Evolutionary conservation across 2,113 vertebrate species (phyloP), one percentile per base, ranked within the genome.

Genomic region (Delphinapterus leucas): DNA sequence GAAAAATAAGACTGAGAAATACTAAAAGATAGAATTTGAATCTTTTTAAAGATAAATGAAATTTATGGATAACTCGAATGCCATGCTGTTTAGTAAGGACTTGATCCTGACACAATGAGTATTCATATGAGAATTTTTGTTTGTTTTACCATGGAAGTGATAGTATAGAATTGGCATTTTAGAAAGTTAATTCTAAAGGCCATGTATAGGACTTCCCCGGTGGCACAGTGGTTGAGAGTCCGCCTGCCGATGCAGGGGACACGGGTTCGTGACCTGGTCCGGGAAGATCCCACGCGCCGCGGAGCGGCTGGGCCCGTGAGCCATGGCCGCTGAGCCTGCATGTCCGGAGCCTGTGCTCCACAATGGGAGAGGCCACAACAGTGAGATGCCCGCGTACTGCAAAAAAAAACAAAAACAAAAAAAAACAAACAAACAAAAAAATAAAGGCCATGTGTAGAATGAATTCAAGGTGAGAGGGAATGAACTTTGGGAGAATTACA

Each of bases 251-350:
- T 47, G 44, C 44, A 47, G 44, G 10, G 44, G 44, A 47, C 44
- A 47, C 44, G 10, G 44, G 44, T 47, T 47, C 10, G 44, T 47
- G 44, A 10, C 44, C 44, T 0, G 11, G 44, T 12, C 44, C 10
- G 2, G 44, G 44, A 47, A 47, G 44, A 47, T 47, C 44, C 44
- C 44, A 47, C 0, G 9, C 0, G 0, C 44, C 44, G 0, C 10
- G 0, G 0, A 47, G 44, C 0, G 10, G 44, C 44, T 47, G 9
- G 44, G 10, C 44, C 44, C 2, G 2, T 47, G 44, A 47, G 10
- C 44, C 44, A 10, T 47, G 44, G 44, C 44, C 44, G 44, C 44
- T 47, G 9, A 47, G 44, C 9, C 44, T 10, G 1, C 44, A 0
- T 0, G 1, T 47, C 44, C 44, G 9, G 44, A 47, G 44, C 44